Evolutionary conservation across 2,797 vertebrate species (phyloP).

Genomic region (Xenentodon cancila): DNA sequence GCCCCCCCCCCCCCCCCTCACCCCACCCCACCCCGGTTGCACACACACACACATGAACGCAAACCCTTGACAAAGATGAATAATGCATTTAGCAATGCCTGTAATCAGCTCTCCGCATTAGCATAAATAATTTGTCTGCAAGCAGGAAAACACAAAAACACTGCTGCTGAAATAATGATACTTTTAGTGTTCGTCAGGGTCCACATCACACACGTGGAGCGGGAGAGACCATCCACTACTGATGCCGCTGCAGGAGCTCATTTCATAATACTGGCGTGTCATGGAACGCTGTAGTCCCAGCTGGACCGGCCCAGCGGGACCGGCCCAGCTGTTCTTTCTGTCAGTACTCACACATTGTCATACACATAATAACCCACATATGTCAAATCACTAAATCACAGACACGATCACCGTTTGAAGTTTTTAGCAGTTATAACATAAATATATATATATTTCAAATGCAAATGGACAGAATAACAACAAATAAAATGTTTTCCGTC

Average conservation of each 20-base stretch:
- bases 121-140: constrained; percentile 53
- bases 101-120: constrained; percentile 57
- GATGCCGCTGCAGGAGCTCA: constrained; percentile 7
- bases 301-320: constrained; percentile 30
- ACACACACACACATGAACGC: constrained; percentile 7
- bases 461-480: too few relatives aligned
- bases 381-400: constrained; percentile 13
- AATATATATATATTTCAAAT: too few relatives aligned
- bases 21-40: background rate
- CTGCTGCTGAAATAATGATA: constrained; percentile 38
- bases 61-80: constrained; percentile 47
- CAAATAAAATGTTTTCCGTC: too few relatives aligned
- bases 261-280: constrained; percentile 44
- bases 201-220: constrained; percentile 18
- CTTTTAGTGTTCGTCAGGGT: constrained; percentile 31
- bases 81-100: constrained; percentile 50
- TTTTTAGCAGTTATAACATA: too few relatives aligned
- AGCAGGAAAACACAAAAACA: constrained; percentile 33
- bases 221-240: constrained; percentile 26
- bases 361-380: constrained; percentile 4
- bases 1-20: too few relatives aligned
- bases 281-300: constrained; percentile 33
- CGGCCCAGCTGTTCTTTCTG: constrained; percentile 33
- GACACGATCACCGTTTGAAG: constrained; percentile 2
- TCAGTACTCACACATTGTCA: constrained; percentile 21